phyloP scores from a whole-genome alignment of 2,797 vertebrate genomes.

The Pseudochaenichthys georgianus region DNA sequence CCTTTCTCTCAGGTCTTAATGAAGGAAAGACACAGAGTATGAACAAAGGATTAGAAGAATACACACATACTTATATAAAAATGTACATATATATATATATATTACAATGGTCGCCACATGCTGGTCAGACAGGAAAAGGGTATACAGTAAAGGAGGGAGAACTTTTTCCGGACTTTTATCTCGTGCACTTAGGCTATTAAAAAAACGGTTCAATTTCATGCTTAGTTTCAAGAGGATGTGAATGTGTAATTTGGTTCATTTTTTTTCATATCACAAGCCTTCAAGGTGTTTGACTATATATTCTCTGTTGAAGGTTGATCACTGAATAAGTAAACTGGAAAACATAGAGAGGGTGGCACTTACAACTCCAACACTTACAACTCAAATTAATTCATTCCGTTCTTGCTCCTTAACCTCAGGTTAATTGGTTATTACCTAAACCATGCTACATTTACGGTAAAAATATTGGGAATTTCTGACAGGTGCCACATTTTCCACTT shows the following conservation, averaged over 20 bases:
- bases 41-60: slow-evolving; percentile 37
- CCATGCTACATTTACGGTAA: slow-evolving; percentile 2
- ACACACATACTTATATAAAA: slow-evolving; percentile 34
- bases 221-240: slow-evolving; percentile 54
- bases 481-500: neutral
- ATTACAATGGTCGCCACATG: slow-evolving; percentile 35
- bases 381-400: slow-evolving; percentile 12
- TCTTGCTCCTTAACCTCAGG: neutral
- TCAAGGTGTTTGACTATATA: slow-evolving; percentile 48
- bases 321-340: slow-evolving; percentile 44
- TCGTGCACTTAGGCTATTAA: slow-evolving; percentile 58
- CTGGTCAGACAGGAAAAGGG: slow-evolving; percentile 39
- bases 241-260: slow-evolving; percentile 46
- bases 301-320: slow-evolving; percentile 35
- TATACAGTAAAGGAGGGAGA: slow-evolving; percentile 47
- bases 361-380: slow-evolving; percentile 40
- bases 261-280: slow-evolving; percentile 29
- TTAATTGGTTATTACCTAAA: neutral
- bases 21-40: slow-evolving; percentile 63
- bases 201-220: slow-evolving; percentile 42
- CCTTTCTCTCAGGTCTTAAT: slow-evolving; percentile 77
- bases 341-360: slow-evolving; percentile 38
- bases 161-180: slow-evolving; percentile 56
- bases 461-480: neutral
- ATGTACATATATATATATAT: slow-evolving; percentile 44